Evolutionary conservation across 2,888 invertebrate genomes (phyloP).

Genomic region (Sphaeridia pumilis): DNA sequence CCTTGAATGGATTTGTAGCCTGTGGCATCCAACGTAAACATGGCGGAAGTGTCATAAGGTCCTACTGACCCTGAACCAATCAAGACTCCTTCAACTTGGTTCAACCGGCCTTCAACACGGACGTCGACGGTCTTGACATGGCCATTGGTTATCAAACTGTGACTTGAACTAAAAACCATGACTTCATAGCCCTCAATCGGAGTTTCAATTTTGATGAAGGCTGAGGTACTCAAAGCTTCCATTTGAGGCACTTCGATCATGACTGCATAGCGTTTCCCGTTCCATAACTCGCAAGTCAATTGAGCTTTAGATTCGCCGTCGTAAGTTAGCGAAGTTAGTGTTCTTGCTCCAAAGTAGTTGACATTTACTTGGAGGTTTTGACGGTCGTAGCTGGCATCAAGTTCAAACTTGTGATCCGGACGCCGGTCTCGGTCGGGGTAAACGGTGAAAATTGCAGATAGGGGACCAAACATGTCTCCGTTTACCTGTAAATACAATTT

Average conservation of each 20-base stretch:
- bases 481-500: conserved; percentile 19
- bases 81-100: conserved; percentile 5
- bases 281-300: conserved; percentile 16
- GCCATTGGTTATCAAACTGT: not conserved
- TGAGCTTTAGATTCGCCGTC: conserved; percentile 12
- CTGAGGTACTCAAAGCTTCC: not conserved
- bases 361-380: conserved; percentile 9
- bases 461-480: conserved; percentile 22
- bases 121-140: conserved; percentile 4
- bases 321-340: conserved; percentile 20
- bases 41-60: conserved; percentile 1
- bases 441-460: conserved; percentile 17
- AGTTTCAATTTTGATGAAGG: conserved; percentile 19
- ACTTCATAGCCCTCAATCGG: conserved; percentile 22
- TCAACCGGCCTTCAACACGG: conserved; percentile 4
- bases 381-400: conserved; percentile 22
- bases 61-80: conserved; percentile 1
- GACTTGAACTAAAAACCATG: not conserved
- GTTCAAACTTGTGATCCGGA: conserved; percentile 22
- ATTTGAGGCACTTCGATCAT: conserved; percentile 3
- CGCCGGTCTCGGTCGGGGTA: conserved; percentile 35
- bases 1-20: conserved; percentile 8
- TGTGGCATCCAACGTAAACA: conserved; percentile 3
- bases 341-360: conserved; percentile 28
- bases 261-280: conserved; percentile 17